Percentiles rank a stretch among this genome's conserved stretches.
Conservation (phyloP, 2,888 invertebrate genomes). For the Sinohyriopsis cumingii region DNA sequence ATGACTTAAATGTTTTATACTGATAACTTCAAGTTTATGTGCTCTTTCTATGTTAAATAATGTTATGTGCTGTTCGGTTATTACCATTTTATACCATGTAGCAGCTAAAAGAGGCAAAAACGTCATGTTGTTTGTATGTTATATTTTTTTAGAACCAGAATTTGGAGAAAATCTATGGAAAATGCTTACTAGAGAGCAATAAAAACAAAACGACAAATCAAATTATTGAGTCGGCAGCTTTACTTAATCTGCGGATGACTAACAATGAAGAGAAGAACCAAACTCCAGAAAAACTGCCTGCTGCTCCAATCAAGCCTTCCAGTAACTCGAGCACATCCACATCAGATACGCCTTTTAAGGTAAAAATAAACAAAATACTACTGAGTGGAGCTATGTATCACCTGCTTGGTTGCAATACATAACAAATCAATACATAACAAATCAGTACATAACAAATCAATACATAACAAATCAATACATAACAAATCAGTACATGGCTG, state of each 20-base stretch:
- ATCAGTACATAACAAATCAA: too few species aligned
- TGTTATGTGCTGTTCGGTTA: neutral
- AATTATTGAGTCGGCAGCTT: conserved; percentile 81
- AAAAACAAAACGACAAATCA: conserved; percentile 50
- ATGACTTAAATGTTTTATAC: too few species aligned
- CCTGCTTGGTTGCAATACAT: too few species aligned
- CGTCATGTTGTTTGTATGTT: neutral
- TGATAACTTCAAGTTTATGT: too few species aligned
- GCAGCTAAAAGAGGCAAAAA: neutral
- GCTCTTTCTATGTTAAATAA: neutral
- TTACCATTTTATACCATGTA: neutral
- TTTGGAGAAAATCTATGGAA: conserved; percentile 91
- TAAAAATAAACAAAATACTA: conserved; percentile 14
- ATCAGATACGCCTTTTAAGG: conserved; percentile 60
- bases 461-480: too few species aligned
- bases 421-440: too few species aligned
- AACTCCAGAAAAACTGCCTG: conserved; percentile 22
- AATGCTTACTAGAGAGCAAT: conserved; percentile 75
- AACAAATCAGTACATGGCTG: too few species aligned
- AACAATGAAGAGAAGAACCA: conserved; percentile 77
- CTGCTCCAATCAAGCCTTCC: conserved; percentile 18
- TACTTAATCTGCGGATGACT: conserved; percentile 74
- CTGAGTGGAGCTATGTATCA: too few species aligned
- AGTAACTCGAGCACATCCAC: conserved; percentile 21
- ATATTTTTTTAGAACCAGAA: conserved; percentile 79